Evolutionary conservation across 2,113 vertebrate genomes (phyloP), one percentile per base, ranked within the genome.

Genomic region (Megalops atlanticus): DNA sequence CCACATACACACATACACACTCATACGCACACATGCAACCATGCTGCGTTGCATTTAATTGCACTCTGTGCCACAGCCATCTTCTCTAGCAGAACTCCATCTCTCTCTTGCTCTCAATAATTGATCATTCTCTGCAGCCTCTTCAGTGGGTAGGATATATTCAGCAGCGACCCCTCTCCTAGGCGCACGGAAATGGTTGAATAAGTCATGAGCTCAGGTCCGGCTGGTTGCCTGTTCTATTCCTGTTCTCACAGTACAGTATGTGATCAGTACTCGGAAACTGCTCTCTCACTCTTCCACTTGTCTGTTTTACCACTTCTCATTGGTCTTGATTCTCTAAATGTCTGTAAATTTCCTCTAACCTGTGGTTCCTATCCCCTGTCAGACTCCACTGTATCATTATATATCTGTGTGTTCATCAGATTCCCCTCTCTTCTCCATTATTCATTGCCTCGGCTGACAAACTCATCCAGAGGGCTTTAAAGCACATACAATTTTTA

Each of bases 61-160:
- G 68, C 31, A 54, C 43, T 38, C 70, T 49, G 43, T 54, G 49
- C 24, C 73, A 38, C 11, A 49, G 40, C 33, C 35, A 33, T n/a
- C 58, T 36, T 39, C 45, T 31, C n/a, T 39, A 31, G 64, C 74
- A 47, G 35, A 69, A 49, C 73, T 47, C 70, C 35, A 39, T 43
- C 45, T 45, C 81, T 47, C 68, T 77, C 35, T 69, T 58, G n/a
- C 80, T 45, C 47, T 82, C 38, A 82, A 79, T 76, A 79, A 84
- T 82, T 58, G 72, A 84, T 84, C 18, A 24, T 38, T 72, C 72
- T 79, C 72, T 79, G 71, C 73, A 43, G 40, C 54, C 38, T 74
- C 70, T 79, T 74, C 74, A 71, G 40, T 40, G 71, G 83, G 78
- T 52, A 81, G 76, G n/a, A 79, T 75, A 78, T 78, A 84, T 78